Conservation (phyloP, 2,888 invertebrate species). For the Vanessa cardui region DNA sequence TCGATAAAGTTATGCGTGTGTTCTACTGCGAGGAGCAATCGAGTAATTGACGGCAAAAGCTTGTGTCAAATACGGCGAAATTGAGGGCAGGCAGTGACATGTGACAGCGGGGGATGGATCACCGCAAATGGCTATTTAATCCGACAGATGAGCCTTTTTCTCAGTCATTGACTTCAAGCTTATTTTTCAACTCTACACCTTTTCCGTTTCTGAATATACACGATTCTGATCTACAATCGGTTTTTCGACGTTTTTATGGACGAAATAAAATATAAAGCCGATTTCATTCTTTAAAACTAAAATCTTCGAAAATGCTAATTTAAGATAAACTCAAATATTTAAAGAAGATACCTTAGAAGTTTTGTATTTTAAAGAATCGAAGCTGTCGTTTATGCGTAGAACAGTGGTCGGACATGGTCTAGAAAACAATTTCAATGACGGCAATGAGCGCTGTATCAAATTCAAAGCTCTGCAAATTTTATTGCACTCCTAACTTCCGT, state of each 20-base stretch:
- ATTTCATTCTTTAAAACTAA: no score
- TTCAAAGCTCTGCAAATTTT: conserved; percentile 27
- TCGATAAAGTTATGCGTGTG: background rate
- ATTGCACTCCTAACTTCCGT: conserved; percentile 14
- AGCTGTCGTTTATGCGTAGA: no score
- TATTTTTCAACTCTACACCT: conserved; percentile 14
- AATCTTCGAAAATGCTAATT: no score
- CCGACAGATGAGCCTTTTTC: conserved; percentile 30
- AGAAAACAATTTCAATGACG: conserved; percentile 19
- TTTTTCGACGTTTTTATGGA: background rate
- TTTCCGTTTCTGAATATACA: background rate
- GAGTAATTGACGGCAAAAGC: conserved; percentile 11
- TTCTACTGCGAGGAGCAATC: conserved; percentile 1
- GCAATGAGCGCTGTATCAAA: conserved; percentile 12
- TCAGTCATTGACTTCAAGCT: conserved; percentile 29
- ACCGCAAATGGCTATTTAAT: conserved; percentile 26
- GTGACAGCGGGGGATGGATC: conserved; percentile 24
- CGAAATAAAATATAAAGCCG: background rate
- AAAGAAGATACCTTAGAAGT: no score
- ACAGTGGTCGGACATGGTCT: background rate
- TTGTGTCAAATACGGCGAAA: conserved; percentile 5
- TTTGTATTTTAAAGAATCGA: background rate
- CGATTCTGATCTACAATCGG: background rate
- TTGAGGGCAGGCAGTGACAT: conserved; percentile 8
- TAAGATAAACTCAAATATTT: no score